These are phyloP conservation scores for Lithodes maja DNA, from an alignment of 2,888 invertebrate species.

Conservation along the genomic window DNA sequence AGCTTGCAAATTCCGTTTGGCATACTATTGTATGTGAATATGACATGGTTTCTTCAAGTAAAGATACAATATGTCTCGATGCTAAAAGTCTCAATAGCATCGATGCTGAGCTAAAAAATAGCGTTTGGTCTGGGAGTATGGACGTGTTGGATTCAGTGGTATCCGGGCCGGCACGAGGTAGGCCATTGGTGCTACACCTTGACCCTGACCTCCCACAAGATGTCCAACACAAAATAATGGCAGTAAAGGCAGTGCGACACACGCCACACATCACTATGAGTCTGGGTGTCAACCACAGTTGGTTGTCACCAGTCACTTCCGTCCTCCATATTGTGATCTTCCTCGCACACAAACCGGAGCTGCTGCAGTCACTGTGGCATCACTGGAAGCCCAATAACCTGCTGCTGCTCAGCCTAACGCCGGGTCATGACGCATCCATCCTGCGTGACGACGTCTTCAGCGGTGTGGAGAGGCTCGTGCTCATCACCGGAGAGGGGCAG, in stretches of 20 bases:
- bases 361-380: conserved; percentile 24
- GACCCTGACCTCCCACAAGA: conserved; percentile 27
- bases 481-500: conserved; percentile 6
- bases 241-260: conserved; percentile 16
- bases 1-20: no score
- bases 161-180: conserved; percentile 21
- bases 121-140: neutral
- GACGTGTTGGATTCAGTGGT: conserved; percentile 24
- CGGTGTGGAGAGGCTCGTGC: conserved; percentile 25
- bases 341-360: conserved; percentile 6
- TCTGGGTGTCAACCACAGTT: neutral
- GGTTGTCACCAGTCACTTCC: neutral
- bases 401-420: conserved; percentile 28
- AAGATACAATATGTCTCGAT: no score
- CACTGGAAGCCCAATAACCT: conserved; percentile 38
- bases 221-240: conserved; percentile 2
- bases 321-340: conserved; percentile 37
- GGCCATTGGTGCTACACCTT: conserved; percentile 12
- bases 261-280: conserved; percentile 30
- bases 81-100: no score
- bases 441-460: conserved; percentile 16
- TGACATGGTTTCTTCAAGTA: no score
- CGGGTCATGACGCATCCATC: neutral
- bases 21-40: no score
- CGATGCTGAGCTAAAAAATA: no score